These are phyloP conservation scores for Corydoras sp. DNA, from an alignment of 2,113 vertebrate genomes.

Conservation along the genomic window DNA sequence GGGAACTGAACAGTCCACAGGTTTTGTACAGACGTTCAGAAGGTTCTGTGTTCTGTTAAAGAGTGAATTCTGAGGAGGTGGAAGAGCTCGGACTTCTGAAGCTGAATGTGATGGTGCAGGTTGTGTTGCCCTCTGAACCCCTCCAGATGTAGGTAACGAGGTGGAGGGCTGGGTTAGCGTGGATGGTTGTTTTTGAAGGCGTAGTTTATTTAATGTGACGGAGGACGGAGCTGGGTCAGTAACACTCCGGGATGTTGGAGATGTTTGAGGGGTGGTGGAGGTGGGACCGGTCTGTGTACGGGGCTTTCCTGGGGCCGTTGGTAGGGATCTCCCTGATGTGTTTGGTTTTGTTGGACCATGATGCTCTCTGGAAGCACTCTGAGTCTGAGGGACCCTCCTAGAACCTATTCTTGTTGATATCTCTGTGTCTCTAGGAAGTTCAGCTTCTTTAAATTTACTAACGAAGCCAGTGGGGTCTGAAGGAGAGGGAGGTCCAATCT, in stretches of 20 bases:
- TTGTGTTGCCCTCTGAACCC: slow-evolving; percentile 10
- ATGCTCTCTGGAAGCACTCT: slow-evolving; percentile 41
- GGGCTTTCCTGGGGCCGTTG: slow-evolving; percentile 26
- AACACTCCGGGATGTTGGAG: too few species aligned
- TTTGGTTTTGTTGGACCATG: neutral
- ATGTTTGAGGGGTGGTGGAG: neutral
- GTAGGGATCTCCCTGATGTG: slow-evolving; percentile 44
- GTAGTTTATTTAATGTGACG: slow-evolving; percentile 39
- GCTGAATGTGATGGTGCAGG: neutral
- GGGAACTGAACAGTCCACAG: slow-evolving; percentile 57
- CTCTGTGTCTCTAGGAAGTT: slow-evolving; percentile 46
- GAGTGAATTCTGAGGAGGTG: slow-evolving; percentile 41
- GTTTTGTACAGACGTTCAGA: slow-evolving; percentile 44
- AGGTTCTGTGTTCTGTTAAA: slow-evolving; percentile 25
- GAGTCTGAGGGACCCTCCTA: slow-evolving; percentile 45
- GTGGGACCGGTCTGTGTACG: neutral
- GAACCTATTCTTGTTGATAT: slow-evolving; percentile 25
- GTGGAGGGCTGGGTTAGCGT: slow-evolving; percentile 41
- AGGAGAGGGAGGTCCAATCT: slow-evolving; percentile 45
- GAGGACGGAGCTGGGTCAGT: neutral
- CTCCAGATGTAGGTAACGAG: neutral
- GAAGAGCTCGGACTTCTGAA: slow-evolving; percentile 22
- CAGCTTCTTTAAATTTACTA: slow-evolving; percentile 56
- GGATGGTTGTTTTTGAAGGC: slow-evolving; percentile 53
- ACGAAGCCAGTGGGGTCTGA: slow-evolving; percentile 47